Percentiles rank a stretch among this genome's conserved stretches.
These are phyloP conservation scores for Anastatus disparis DNA, from an alignment of 1,140 invertebrate species.

Conservation along the genomic window DNA sequence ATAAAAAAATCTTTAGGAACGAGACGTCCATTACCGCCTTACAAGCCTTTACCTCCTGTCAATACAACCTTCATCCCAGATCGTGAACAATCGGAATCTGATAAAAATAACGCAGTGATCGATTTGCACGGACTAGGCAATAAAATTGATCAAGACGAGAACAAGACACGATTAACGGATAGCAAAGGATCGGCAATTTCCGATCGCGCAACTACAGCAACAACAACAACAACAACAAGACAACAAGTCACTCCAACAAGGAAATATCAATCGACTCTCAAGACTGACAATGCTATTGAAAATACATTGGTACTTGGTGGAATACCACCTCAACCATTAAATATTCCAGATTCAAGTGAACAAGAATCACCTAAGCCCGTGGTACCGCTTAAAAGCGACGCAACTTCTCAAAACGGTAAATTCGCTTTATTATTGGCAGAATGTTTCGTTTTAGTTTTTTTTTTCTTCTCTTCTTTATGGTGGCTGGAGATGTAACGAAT, in stretches of 20 bases:
- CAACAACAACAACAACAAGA: background rate
- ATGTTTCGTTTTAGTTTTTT: too few species aligned
- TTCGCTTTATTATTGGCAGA: too few species aligned
- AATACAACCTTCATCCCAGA: too few species aligned
- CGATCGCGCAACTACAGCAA: constrained; percentile 7
- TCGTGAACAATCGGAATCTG: constrained; percentile 22
- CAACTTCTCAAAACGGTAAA: too few species aligned
- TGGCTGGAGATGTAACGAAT: too few species aligned
- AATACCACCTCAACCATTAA: constrained; percentile 26
- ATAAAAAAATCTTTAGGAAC: constrained; percentile 44
- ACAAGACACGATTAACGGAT: background rate
- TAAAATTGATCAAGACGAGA: constrained; percentile 22
- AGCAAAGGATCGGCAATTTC: background rate
- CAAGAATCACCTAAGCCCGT: constrained; percentile 23
- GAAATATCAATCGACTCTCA: constrained; percentile 55
- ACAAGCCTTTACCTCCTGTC: constrained; percentile 63
- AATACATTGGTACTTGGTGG: constrained; percentile 56
- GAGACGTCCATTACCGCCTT: constrained; percentile 66
- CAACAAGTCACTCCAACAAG: constrained; percentile 39
- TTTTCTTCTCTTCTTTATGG: too few species aligned
- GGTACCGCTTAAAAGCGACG: too few species aligned
- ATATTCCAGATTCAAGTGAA: constrained; percentile 26
- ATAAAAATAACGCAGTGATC: constrained; percentile 43
- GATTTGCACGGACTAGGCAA: constrained; percentile 10
- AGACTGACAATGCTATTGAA: constrained; percentile 51